Percentiles rank a stretch among this genome's conserved stretches.
These are phyloP conservation scores for Tauraco hartlaubi DNA, from an alignment of 2,797 vertebrate species.

Conservation along the genomic window DNA sequence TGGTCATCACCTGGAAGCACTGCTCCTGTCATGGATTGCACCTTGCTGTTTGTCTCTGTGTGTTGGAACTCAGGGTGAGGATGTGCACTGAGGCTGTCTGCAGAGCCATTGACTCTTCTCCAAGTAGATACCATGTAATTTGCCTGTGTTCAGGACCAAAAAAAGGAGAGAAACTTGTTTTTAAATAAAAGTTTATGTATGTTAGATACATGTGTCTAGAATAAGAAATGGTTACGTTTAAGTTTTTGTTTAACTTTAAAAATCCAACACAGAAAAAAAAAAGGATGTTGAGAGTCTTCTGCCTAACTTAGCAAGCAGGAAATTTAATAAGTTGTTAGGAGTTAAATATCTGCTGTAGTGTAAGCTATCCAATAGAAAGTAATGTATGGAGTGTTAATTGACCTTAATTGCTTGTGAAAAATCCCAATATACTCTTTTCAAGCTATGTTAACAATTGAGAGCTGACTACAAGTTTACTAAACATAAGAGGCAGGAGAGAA, in stretches of 20 bases:
- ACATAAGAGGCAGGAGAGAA: neutral
- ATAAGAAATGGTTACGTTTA: neutral
- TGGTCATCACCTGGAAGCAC: neutral
- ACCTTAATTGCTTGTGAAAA: conserved; percentile 33
- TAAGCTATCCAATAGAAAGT: neutral
- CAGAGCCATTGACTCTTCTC: neutral
- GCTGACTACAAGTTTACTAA: neutral
- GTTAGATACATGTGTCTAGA: neutral
- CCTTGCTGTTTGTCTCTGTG: neutral
- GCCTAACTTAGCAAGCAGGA: neutral
- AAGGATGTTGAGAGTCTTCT: neutral
- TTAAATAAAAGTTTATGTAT: neutral
- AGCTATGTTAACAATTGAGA: neutral
- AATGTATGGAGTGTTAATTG: neutral
- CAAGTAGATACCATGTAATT: neutral
- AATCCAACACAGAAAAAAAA: neutral
- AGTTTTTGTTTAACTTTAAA: neutral
- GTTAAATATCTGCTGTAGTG: neutral
- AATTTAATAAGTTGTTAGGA: neutral
- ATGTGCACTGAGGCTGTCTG: neutral
- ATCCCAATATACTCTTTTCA: neutral
- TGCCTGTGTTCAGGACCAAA: neutral
- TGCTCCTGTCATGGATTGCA: neutral
- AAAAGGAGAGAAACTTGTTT: neutral
- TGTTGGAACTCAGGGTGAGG: rapidly evolving